Evolutionary conservation across 2,797 vertebrate species (phyloP), one percentile per base, ranked within the genome.

Genomic region (Megalops cyprinoides): DNA sequence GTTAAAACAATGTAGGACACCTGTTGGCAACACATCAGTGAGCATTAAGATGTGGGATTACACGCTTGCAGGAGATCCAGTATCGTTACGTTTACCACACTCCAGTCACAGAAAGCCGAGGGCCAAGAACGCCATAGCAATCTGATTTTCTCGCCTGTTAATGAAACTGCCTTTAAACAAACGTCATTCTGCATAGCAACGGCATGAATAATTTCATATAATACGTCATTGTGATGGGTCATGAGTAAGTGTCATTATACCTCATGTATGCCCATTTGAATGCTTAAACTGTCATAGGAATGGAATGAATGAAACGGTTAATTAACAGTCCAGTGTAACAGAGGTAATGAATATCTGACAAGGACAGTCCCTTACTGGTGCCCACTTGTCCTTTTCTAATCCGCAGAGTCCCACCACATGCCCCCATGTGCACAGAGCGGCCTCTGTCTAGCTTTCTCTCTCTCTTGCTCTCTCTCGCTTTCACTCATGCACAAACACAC

Each of bases 11-110:
- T 51, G 14, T 62, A 37, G 6, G 34, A 18, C 51, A 56, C 25
- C n/a, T 55, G 78, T 42, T 37, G 69, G 78, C 67, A 71, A 20
- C 14, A 28, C 37, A 73, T 69, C 37, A 73, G 78, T 25, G 10
- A 53, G 69, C 74, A 74, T 28, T 14, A 31, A 74, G 48, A 28
- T 74, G 37, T 15, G 69, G 78, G 53, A 44, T 28, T 31, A 18
- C 39, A 53, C 53, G 37, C 18, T 42, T 25, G 9, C 7, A 56
- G 69, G 42, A 39, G 31, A 79, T 74, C 78, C 14, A 37, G 53
- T 14, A 56, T 73, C 49, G 58, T 51, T 74, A 28, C 51, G 8
- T 20, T 46, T 51, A 23, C 78, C 25, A 15, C 46, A 42, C 49
- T 73, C 65, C 49, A 14, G 44, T 73, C 37, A 48, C 46, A 28